Percentiles rank a stretch among this genome's conserved stretches.
phyloP scores from a whole-genome alignment of 2,888 invertebrate genomes.

The Acleris holmiana region DNA sequence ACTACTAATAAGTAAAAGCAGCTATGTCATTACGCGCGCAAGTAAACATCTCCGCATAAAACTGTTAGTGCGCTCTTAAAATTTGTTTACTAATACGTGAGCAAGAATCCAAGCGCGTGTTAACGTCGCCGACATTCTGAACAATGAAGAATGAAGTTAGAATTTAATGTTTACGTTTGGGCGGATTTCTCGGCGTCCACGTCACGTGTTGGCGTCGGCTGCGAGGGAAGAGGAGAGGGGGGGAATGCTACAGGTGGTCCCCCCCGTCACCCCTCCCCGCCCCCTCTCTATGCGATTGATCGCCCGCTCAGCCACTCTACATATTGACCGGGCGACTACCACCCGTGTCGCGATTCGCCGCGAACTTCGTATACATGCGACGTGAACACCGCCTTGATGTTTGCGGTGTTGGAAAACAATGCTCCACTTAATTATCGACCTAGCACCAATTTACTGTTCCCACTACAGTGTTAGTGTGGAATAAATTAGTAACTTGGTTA shows the following conservation, averaged over 20 bases:
- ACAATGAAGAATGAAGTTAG: constrained; percentile 83
- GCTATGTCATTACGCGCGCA: constrained; percentile 22
- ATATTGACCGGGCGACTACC: constrained; percentile 81
- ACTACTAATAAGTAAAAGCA: constrained; percentile 25
- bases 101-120: constrained; percentile 76
- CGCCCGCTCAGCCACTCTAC: constrained; percentile 81
- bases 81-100: constrained; percentile 80
- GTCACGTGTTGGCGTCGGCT: constrained; percentile 78
- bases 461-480: constrained; percentile 23
- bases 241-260: constrained; percentile 74
- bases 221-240: constrained; percentile 46
- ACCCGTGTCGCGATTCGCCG: constrained; percentile 74
- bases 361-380: constrained; percentile 67
- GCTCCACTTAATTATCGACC: constrained; percentile 38
- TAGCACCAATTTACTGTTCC: constrained; percentile 31
- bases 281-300: constrained; percentile 77
- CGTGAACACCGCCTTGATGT: constrained; percentile 52
- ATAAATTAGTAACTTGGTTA: not conserved
- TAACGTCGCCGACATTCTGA: constrained; percentile 70
- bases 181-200: constrained; percentile 80
- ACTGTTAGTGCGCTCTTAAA: constrained; percentile 44
- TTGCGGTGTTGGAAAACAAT: constrained; percentile 40
- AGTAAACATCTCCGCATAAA: constrained; percentile 11
- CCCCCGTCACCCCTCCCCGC: constrained; percentile 44
- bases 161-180: constrained; percentile 84